phyloP scores from a whole-genome alignment of 2,797 vertebrate genomes.

The Anguilla obscura region DNA sequence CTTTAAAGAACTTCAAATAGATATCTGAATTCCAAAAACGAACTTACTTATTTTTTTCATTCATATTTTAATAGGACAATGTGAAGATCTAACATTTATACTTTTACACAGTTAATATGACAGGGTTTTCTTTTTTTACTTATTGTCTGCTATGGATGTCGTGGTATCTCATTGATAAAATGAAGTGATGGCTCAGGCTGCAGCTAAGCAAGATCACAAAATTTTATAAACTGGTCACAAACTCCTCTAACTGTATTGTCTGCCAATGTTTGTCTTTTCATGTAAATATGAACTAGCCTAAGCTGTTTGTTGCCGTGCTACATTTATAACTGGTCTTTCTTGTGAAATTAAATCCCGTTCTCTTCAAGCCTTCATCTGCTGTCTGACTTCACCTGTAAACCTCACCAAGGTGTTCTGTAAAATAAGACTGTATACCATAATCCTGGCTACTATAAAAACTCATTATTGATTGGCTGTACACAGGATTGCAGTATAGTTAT shows the following conservation, averaged over 20 bases:
- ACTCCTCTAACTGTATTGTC: not conserved
- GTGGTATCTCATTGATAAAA: not conserved
- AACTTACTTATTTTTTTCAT: not conserved
- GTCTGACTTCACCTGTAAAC: not conserved
- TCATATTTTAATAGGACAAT: conserved; percentile 1
- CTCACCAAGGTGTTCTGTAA: not conserved
- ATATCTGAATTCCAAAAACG: too few species aligned
- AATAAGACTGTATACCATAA: not conserved
- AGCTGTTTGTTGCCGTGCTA: not conserved
- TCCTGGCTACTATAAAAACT: not conserved
- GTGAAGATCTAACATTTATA: not conserved
- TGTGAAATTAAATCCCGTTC: not conserved
- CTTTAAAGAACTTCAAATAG: not conserved
- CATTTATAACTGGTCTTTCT: not conserved
- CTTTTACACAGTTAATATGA: not conserved
- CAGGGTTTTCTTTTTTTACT: not conserved
- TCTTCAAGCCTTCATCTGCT: not conserved
- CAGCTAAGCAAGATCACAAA: not conserved
- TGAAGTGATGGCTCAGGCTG: not conserved
- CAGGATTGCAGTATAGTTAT: not conserved
- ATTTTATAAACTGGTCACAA: not conserved
- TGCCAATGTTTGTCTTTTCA: not conserved
- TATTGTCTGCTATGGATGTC: not conserved
- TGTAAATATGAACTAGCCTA: not conserved
- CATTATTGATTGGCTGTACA: not conserved